Evolutionary conservation across 2,113 vertebrate genomes (phyloP).

Genomic region (Indicator indicator): DNA sequence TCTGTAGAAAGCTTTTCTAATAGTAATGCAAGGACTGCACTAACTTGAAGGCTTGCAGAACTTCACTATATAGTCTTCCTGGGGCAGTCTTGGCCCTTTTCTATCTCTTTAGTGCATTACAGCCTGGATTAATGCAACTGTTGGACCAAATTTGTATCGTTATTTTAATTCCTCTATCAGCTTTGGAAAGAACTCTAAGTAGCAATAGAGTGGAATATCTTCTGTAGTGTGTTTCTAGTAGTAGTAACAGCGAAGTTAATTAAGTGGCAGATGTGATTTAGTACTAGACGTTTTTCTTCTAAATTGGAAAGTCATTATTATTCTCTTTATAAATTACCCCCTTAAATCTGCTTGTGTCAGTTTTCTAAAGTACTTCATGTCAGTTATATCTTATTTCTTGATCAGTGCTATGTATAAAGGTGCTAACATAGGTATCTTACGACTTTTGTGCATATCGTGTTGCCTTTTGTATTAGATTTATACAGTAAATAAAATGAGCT

Average conservation of each 20-base stretch:
- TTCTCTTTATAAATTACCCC: not conserved
- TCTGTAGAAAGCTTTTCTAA: not conserved
- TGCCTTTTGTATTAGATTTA: not conserved
- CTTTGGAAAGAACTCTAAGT: not conserved
- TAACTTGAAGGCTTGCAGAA: not conserved
- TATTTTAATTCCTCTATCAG: not conserved
- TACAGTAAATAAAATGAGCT: not conserved
- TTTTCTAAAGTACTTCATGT: not conserved
- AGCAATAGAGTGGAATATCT: not conserved
- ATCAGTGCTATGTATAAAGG: not conserved
- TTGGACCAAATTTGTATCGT: not conserved
- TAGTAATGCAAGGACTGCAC: not conserved
- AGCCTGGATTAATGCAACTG: not conserved
- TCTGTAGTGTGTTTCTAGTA: not conserved
- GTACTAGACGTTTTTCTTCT: not conserved
- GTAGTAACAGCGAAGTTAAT: not conserved
- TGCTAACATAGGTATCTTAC: not conserved
- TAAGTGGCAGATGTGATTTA: not conserved
- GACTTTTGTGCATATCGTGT: not conserved
- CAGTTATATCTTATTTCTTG: not conserved
- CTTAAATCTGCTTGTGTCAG: not conserved
- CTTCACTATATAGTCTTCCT: not conserved
- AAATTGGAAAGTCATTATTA: not conserved
- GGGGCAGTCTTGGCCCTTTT: not conserved
- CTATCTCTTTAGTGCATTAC: not conserved